Evolutionary conservation across 2,888 invertebrate species (phyloP).

Genomic region (Galerucella calmariensis): DNA sequence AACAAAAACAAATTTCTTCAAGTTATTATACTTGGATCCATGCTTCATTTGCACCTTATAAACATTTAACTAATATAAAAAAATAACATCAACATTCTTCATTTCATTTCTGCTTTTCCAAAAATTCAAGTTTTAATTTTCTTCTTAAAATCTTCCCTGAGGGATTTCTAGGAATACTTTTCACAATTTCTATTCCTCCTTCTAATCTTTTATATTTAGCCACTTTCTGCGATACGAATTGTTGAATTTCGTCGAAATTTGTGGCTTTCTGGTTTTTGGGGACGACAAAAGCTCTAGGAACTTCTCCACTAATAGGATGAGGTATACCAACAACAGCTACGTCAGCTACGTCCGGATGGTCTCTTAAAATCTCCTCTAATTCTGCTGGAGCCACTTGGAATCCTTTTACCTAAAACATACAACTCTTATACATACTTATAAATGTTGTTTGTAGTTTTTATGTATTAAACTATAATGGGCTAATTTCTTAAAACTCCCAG

Average conservation of each 20-base stretch:
- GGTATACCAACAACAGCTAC: slow-evolving; percentile 86
- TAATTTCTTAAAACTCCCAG: too few species aligned
- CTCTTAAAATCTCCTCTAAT: slow-evolving; percentile 78
- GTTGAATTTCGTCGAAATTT: slow-evolving; percentile 70
- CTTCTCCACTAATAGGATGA: slow-evolving; percentile 76
- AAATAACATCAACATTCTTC: too few species aligned
- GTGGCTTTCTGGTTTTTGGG: slow-evolving; percentile 62
- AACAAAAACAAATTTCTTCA: too few species aligned
- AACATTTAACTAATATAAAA: too few species aligned
- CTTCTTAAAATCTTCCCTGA: slow-evolving; percentile 72
- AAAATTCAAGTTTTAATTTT: slow-evolving; percentile 19
- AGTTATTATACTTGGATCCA: too few species aligned
- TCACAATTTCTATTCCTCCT: slow-evolving; percentile 68
- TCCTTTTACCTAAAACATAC: background rate
- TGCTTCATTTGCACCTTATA: too few species aligned
- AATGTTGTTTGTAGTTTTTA: too few species aligned
- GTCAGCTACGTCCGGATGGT: slow-evolving; percentile 80
- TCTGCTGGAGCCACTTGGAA: slow-evolving; percentile 90
- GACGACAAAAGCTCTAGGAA: slow-evolving; percentile 80
- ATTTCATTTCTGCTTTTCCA: slow-evolving; percentile 7
- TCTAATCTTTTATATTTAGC: slow-evolving; percentile 79
- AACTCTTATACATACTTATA: too few species aligned
- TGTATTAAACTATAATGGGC: too few species aligned
- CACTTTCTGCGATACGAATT: slow-evolving; percentile 75
- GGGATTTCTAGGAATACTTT: slow-evolving; percentile 69